A percentile compares a stretch with the other conserved stretches of the same genome.
Conservation (phyloP, 2,113 vertebrate species). For the Macaca nemestrina region DNA sequence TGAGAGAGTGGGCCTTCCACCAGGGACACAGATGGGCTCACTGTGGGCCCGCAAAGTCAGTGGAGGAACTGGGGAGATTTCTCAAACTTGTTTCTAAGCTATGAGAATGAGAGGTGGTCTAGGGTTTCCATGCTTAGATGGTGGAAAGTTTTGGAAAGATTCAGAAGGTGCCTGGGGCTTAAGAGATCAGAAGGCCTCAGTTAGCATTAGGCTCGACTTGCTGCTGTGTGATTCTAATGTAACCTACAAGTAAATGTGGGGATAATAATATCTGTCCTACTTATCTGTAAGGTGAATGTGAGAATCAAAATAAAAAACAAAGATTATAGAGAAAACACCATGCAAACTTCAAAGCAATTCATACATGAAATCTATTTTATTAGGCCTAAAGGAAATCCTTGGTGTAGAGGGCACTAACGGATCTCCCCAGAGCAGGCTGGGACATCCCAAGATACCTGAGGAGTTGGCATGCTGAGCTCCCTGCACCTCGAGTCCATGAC, state of each 20-base stretch:
- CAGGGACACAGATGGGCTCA: background rate
- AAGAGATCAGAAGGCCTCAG: slow-evolving; percentile 44
- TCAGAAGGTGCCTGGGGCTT: background rate
- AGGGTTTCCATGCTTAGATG: background rate
- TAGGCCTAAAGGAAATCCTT: background rate
- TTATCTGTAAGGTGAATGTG: background rate
- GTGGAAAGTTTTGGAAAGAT: background rate
- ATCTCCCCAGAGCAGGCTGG: background rate
- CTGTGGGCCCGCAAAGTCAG: background rate
- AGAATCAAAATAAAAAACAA: slow-evolving; percentile 27
- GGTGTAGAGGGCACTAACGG: background rate
- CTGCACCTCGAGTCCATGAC: background rate
- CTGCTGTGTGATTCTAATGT: slow-evolving; percentile 4
- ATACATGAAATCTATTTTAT: slow-evolving; percentile 9
- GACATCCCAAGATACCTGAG: background rate
- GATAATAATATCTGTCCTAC: background rate
- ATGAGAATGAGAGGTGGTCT: background rate
- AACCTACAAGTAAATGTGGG: background rate
- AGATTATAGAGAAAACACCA: background rate
- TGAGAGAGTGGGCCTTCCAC: background rate
- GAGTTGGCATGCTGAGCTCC: background rate
- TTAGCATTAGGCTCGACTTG: background rate
- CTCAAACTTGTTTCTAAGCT: slow-evolving; percentile 8
- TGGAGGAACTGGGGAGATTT: background rate
- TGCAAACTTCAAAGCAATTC: slow-evolving; percentile 40